These are phyloP conservation scores for Fopius arisanus DNA, from an alignment of 1,140 invertebrate species.

Conservation along the genomic window DNA sequence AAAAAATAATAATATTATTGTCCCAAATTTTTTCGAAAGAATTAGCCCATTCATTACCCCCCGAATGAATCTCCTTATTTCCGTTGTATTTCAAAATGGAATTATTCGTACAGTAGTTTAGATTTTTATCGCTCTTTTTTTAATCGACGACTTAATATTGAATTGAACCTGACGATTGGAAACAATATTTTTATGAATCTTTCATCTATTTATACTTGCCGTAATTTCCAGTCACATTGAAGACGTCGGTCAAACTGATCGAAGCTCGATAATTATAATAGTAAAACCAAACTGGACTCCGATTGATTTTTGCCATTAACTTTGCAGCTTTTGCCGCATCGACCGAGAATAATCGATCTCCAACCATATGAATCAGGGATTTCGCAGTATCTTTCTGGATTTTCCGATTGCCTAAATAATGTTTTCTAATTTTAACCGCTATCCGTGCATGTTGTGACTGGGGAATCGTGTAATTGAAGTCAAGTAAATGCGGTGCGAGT, in stretches of 20 bases:
- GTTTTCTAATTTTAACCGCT: slow-evolving; percentile 65
- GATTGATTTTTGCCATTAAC: slow-evolving; percentile 64
- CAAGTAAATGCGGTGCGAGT: slow-evolving; percentile 67
- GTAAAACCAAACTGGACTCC: slow-evolving; percentile 70
- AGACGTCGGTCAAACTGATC: neutral
- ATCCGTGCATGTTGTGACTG: slow-evolving; percentile 55
- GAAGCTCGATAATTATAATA: slow-evolving; percentile 65
- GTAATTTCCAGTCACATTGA: neutral
- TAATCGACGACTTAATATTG: no score
- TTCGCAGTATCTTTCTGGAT: slow-evolving; percentile 49
- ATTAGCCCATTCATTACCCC: no score
- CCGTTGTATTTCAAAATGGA: no score
- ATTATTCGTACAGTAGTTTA: no score
- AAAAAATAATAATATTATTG: neutral
- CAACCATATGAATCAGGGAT: slow-evolving; percentile 61
- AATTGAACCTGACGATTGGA: no score
- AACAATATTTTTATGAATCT: no score
- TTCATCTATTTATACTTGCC: neutral
- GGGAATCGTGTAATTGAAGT: slow-evolving; percentile 70
- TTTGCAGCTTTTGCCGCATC: slow-evolving; percentile 67
- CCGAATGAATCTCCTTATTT: no score
- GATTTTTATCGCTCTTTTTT: no score
- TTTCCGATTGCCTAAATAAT: slow-evolving; percentile 66
- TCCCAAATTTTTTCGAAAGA: no score
- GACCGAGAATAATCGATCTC: slow-evolving; percentile 68